Percentiles rank a stretch among this genome's conserved stretches.
phyloP scores from a whole-genome alignment of 2,888 invertebrate genomes.

The Branchipolynoe longqiensis region DNA sequence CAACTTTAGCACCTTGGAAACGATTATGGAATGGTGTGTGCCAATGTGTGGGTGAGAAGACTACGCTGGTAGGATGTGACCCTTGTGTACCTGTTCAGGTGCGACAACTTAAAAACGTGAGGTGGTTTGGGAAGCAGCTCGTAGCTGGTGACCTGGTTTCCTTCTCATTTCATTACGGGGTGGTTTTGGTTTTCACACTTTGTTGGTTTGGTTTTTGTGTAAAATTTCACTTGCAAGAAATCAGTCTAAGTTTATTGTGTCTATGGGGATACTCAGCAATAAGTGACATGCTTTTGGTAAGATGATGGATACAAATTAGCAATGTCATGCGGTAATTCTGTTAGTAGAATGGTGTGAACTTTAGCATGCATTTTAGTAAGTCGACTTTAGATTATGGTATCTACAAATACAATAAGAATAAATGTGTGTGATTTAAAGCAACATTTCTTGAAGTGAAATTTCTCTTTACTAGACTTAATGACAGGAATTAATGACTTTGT shows the following conservation, averaged over 20 bases:
- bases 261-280: slow-evolving; percentile 28
- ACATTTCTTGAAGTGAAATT: slow-evolving; percentile 56
- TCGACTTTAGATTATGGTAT: neutral
- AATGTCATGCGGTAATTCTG: slow-evolving; percentile 35
- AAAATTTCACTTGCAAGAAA: slow-evolving; percentile 57
- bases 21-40: too few species aligned
- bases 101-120: slow-evolving; percentile 17
- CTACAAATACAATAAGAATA: slow-evolving; percentile 15
- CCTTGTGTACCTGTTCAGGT: neutral
- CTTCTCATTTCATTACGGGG: slow-evolving; percentile 55
- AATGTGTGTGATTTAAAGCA: slow-evolving; percentile 15
- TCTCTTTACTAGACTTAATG: slow-evolving; percentile 6
- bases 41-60: too few species aligned
- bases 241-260: slow-evolving; percentile 36
- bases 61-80: too few species aligned
- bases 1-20: too few species aligned
- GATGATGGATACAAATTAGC: neutral
- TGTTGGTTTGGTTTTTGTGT: slow-evolving; percentile 30
- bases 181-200: slow-evolving; percentile 1
- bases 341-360: slow-evolving; percentile 6
- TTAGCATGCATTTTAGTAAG: slow-evolving; percentile 47
- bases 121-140: neutral
- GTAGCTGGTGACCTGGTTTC: slow-evolving; percentile 12
- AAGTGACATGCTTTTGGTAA: slow-evolving; percentile 20
- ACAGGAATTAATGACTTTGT: too few species aligned